Base-by-base conservation (phyloP, 2,113 vertebrate genomes). In the Nyctibius bracteatus region DNA sequence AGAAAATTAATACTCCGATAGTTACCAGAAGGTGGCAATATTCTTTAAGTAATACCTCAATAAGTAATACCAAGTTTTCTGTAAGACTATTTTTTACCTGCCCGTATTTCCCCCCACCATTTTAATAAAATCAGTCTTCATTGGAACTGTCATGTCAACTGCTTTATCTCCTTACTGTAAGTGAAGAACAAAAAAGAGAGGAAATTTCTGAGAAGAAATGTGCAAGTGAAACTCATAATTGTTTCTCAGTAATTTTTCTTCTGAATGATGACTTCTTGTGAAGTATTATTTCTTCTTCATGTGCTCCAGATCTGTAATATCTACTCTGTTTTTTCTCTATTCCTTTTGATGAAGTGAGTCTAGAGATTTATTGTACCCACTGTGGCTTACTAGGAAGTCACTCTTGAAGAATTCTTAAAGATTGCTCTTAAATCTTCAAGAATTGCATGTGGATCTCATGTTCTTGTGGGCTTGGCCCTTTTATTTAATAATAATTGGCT, bases 311-410 rank as follows among this genome's bases (percentile, higher is more conserved):
- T 80, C 18, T 75, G 33, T 72, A 37, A 11, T 15, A 83, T 73
- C 24, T 44, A 2, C 14, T 75, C 2, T 47, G 2, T 47, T 88
- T 62, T 33, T 13, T 7, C 37, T 1, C 4, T 58, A 6, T n/a
- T 91, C 8, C 3, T 71, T 74, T 78, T 75, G 20, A 54, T 39
- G 30, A 67, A 81, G 19, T 83, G 18, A 71, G 2, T 37, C 39
- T 54, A 27, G 25, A 35, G 55, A 49, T 30, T 55, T 81, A 28
- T 14, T 71, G 6, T 16, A 59, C 10, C 12, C 0, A 0, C 16
- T 88, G 75, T 15, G 1, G 1, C 52, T 73, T 63, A 30, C 10
- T 39, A 44, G 81, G 65, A 89, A 71, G 19, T 30, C 0, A 0
- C 12, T 88, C 19, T 52, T 55, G 25, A 20, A 81, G 52, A 54